Conservation (phyloP, 2,797 vertebrate genomes). For the Nasua narica region DNA sequence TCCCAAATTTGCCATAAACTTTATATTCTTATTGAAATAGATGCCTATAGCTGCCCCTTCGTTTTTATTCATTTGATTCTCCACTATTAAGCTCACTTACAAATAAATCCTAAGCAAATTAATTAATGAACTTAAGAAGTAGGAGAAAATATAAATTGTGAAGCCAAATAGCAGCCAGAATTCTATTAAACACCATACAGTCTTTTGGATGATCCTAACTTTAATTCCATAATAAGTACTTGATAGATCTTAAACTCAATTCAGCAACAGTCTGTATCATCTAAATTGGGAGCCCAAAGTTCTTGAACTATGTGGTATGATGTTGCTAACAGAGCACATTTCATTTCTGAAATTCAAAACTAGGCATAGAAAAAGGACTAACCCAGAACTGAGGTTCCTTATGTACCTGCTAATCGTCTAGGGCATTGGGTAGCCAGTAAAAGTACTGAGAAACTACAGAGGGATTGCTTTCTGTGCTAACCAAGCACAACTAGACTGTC, state of each 20-base stretch:
- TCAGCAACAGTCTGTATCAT: not conserved
- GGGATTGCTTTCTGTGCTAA: not conserved
- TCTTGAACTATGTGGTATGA: not conserved
- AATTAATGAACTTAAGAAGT: not conserved
- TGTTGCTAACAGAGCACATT: not conserved
- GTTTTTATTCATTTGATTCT: not conserved
- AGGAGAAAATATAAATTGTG: not conserved
- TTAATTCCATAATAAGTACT: not conserved
- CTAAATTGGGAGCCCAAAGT: not conserved
- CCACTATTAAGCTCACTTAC: not conserved
- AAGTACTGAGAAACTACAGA: not conserved
- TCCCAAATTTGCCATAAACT: not conserved
- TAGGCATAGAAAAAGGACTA: not conserved
- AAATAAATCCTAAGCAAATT: not conserved
- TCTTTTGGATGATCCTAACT: not conserved
- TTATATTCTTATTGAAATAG: not conserved
- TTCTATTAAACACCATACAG: not conserved
- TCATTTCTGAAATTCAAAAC: conserved; percentile 9
- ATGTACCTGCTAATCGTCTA: not conserved
- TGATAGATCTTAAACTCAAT: not conserved
- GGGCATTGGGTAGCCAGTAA: not conserved
- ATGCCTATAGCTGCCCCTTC: not conserved
- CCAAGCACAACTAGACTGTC: not conserved
- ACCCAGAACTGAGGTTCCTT: not conserved
- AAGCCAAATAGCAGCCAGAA: not conserved